These are phyloP conservation scores for Muschampia plurimacula DNA, from an alignment of 2,888 invertebrate species.

Conservation along the genomic window DNA sequence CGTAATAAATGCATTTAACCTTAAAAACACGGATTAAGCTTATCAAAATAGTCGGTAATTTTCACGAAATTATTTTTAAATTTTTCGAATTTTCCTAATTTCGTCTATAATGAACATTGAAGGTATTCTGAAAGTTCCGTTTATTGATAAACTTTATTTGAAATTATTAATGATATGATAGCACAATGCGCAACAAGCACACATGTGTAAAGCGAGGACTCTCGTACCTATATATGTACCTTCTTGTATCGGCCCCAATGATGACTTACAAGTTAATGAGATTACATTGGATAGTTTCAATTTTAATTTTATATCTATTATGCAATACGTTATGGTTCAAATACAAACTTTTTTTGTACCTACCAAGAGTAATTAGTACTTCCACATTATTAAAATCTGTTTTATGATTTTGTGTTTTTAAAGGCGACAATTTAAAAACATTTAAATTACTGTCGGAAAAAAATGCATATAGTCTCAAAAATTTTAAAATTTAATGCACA, in stretches of 20 bases:
- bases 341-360: background rate
- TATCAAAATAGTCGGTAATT: background rate
- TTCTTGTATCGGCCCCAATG: slow-evolving; percentile 44
- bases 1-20: background rate
- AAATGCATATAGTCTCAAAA: background rate
- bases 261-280: slow-evolving; percentile 72
- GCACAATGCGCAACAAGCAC: slow-evolving; percentile 32
- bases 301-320: slow-evolving; percentile 36
- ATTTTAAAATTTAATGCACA: background rate
- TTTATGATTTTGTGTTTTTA: too few relatives aligned
- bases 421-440: background rate
- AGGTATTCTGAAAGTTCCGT: background rate
- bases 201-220: slow-evolving; percentile 24
- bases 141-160: background rate
- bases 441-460: background rate
- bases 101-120: background rate
- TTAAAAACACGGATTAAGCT: background rate
- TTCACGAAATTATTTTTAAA: background rate
- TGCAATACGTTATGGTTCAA: slow-evolving; percentile 7
- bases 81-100: background rate
- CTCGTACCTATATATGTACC: background rate
- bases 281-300: slow-evolving; percentile 51
- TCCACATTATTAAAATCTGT: too few relatives aligned
- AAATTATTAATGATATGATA: background rate
- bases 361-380: too few relatives aligned